Evolutionary conservation across 2,888 invertebrate species (phyloP).

Genomic region (Synergus umbraculus): DNA sequence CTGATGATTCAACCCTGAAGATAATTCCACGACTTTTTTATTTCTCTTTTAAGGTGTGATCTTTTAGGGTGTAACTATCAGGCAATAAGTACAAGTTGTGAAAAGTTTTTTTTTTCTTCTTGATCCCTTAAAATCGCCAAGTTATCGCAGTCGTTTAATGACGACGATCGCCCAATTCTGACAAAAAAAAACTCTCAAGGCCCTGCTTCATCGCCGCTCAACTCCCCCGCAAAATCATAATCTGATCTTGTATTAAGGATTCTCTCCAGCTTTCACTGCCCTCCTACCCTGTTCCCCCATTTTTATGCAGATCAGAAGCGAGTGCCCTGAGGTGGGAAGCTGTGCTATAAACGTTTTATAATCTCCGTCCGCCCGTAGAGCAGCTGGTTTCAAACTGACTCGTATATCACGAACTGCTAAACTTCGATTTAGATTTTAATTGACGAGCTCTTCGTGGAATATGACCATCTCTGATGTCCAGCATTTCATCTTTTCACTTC

Average conservation of each 20-base stretch:
- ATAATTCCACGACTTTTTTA: slow-evolving; percentile 6
- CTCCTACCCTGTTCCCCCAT: slow-evolving; percentile 65
- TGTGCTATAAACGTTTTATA: slow-evolving; percentile 74
- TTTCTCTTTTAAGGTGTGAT: slow-evolving; percentile 16
- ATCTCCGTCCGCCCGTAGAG: slow-evolving; percentile 70
- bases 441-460: slow-evolving; percentile 36
- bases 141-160: slow-evolving; percentile 52
- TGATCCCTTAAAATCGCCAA: slow-evolving; percentile 49
- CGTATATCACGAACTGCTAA: slow-evolving; percentile 52
- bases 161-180: slow-evolving; percentile 57
- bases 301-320: slow-evolving; percentile 75
- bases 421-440: slow-evolving; percentile 38
- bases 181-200: slow-evolving; percentile 60
- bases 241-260: slow-evolving; percentile 75
- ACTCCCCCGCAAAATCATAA: slow-evolving; percentile 74
- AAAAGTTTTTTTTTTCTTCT: not conserved
- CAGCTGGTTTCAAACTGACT: slow-evolving; percentile 66
- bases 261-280: slow-evolving; percentile 58
- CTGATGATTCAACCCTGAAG: not conserved
- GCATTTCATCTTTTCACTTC: not conserved
- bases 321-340: slow-evolving; percentile 74
- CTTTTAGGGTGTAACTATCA: not conserved
- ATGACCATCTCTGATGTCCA: slow-evolving; percentile 1
- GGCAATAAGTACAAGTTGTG: not conserved
- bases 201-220: slow-evolving; percentile 52